Base-by-base conservation (phyloP, 2,113 vertebrate genomes). In the Ptychochromis oligacanthus region DNA sequence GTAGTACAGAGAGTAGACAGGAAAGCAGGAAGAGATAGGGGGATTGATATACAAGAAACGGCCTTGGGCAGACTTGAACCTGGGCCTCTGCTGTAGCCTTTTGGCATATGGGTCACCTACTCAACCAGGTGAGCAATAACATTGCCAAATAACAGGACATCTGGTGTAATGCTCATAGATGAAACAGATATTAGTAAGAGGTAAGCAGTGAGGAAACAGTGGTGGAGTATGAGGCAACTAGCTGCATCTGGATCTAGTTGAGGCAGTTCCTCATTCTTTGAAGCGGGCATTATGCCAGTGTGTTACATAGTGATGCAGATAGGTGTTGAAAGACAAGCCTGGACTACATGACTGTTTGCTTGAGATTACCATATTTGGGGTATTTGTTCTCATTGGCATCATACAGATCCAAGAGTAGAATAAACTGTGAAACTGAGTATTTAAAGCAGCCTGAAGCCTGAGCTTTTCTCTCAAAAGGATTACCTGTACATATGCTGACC, bases 21-120 rank as follows among this genome's bases (percentile, higher is more conserved):
- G 62, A 43, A 26, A 67, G 22, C 0, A 4, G 6, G 34, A 6
- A 36, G 34, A 5, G 34, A 36, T 36, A 4, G 28, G 28, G 28
- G 28, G 28, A 43, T 11, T 26, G 2, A 38, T n/a, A 67, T 7
- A 65, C n/a, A 65, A 65, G 38, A 65, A 65, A 43, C n/a, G 43
- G 13, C 62, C 38, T 65, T 4, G 40, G n/a, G n/a, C 38, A 1
- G 1, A 17, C 65, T 70, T 24, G 24, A 70, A 49, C 15, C 24
- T 70, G 43, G 13, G 1, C 15, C 40, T 15, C 64, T 49, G 64
- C 46, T 28, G 64, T 49, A 49, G 26, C 40, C 6, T 67, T 17
- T 49, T 67, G 64, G 64, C 22, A 28, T 67, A 26, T 67, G 64
- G 64, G 64, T 67, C 64, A 67, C 64, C 64, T 67, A 40, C 40